Base-by-base conservation (phyloP, 2,888 invertebrate genomes). In the Diploptera punctata region DNA sequence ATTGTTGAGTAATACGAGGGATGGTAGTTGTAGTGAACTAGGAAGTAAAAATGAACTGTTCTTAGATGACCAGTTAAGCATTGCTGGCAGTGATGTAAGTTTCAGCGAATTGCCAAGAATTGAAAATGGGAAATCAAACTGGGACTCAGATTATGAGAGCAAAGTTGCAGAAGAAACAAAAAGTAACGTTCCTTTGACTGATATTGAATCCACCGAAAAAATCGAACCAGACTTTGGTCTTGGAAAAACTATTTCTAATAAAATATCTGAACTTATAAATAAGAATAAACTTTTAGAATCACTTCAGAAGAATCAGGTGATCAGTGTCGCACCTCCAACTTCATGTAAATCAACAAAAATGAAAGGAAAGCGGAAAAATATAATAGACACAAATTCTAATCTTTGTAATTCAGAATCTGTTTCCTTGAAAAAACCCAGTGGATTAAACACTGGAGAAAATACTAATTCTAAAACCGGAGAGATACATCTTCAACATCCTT, bases 1-100 rank as follows among this genome's bases (percentile, higher is more conserved):
- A 77, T 80, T 88, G 71, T 80, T 87, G 3, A 72, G 72, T 38
- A 24, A 49, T 16, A 72, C 68, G 54, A 70, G 62, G 44, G 73
- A 73, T 21, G 73, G 70, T n/a, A 70, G 67, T 65, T n/a, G 18
- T 7, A 65, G 65, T 47, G 65, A 60, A 5, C 13, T 71, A 18
- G 70, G 31, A n/a, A 47, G 44, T 61, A 61, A 61, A 49, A 62
- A 33, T 61, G 62, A 62, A 33, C 5, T 31, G 4, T 52, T 21
- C 29, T 47, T 70, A 21, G 70, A 70, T 31, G 70, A 69, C 26
- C 69, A 38, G 24, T 29, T 57, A 10, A 71, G 65, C n/a, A 31
- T 71, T 52, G 57, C 73, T 16, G 73, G 52, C 24, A 73, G 73
- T 49, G 73, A 73, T n/a, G 49, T 52, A n/a, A 70, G 73, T 67